These are phyloP conservation scores for Poeciliopsis paucimaculata DNA, from an alignment of 2,797 vertebrate genomes.

Conservation along the genomic window DNA sequence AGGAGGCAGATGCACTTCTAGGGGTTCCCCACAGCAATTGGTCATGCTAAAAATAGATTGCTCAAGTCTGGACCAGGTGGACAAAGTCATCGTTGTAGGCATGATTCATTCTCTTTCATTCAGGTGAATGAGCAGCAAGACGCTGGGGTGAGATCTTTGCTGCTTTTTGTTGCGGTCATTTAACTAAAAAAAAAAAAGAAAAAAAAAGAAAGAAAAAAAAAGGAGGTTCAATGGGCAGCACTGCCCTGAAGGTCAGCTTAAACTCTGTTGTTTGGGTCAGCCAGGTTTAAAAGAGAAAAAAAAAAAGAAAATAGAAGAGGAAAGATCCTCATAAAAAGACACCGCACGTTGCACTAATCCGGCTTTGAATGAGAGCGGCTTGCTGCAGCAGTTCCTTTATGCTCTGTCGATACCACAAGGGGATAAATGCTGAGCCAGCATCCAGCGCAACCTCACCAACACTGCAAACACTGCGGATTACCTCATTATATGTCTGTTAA, in stretches of 20 bases:
- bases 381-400: slow-evolving; percentile 79
- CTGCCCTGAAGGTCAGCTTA: slow-evolving; percentile 21
- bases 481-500: slow-evolving; percentile 70
- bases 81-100: slow-evolving; percentile 3
- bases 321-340: slow-evolving; percentile 47
- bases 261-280: slow-evolving; percentile 30
- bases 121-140: slow-evolving; percentile 12
- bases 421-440: slow-evolving; percentile 81
- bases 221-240: background rate
- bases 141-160: background rate
- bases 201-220: background rate
- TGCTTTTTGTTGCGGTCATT: background rate
- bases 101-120: background rate
- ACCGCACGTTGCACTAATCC: slow-evolving; percentile 79
- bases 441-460: slow-evolving; percentile 45
- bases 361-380: slow-evolving; percentile 77
- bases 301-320: background rate
- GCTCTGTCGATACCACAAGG: slow-evolving; percentile 71
- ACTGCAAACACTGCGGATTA: slow-evolving; percentile 62
- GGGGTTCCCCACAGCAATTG: slow-evolving; percentile 64
- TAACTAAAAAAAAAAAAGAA: background rate
- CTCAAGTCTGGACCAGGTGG: slow-evolving; percentile 36
- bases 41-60: slow-evolving; percentile 65
- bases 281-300: background rate
- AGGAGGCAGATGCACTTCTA: slow-evolving; percentile 38